Base-by-base conservation (phyloP, 2,888 invertebrate genomes). In the Hedychridium roseum region DNA sequence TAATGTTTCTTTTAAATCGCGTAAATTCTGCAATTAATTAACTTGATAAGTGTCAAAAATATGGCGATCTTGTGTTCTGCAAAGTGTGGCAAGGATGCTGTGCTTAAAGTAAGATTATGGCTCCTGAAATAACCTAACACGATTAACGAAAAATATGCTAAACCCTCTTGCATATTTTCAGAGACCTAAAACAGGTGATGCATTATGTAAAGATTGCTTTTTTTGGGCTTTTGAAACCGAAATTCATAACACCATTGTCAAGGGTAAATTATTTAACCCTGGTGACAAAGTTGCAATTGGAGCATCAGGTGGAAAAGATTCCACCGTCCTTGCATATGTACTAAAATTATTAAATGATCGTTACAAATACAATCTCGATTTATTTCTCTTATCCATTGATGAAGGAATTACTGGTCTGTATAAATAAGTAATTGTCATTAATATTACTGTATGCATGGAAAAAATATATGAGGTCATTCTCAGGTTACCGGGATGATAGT, bases 281-380 rank as follows among this genome's bases (percentile, higher is more conserved):
- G 94, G 93, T 0, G 88, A 92, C 68, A 90, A 88, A 28, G 94
- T 97, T 17, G 97, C 97, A 1, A 87, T 97, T 17, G 97, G 93
- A 18, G 97, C 97, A 0, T 94, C 93, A 26, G 94, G 94, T 20
- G 94, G 94, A 18, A 94, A 94, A 82, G 99, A 99, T 79, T 99
- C 98, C 0, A 99, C 99, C 2, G 99, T 99, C 11, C 82, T 99
- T 43, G 98, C 98, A 0, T 91, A 97, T 76, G 87, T 96, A 17
- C 79, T 99, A 68, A 97, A 97, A 80, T 82, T 90, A 1, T 82
- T 99, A 7, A 99, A 99, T 78, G 87, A 94, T 66, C 86, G 90
- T 36, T 88, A 97, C 77, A 82, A 92, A 56, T 99, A 99, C 81
- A 94, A 92, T 0, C 80, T 99, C 9, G 86, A 97, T 45, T 82